Conservation (phyloP, 1,140 invertebrate species). For the Drosophila watanabei region DNA sequence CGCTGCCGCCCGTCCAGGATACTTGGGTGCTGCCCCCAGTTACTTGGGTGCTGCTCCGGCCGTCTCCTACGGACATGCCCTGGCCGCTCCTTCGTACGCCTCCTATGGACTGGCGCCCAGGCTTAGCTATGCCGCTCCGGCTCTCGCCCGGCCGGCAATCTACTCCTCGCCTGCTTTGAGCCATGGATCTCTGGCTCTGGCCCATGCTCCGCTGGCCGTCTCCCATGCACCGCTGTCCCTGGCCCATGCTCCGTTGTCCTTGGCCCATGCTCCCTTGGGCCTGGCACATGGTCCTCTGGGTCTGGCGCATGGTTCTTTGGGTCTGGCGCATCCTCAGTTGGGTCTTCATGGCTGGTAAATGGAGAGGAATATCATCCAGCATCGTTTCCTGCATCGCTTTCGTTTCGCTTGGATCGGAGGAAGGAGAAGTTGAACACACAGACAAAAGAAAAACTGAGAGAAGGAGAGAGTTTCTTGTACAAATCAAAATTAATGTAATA, state of each 20-base stretch:
- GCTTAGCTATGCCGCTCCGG: slow-evolving; percentile 57
- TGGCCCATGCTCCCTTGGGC: slow-evolving; percentile 30
- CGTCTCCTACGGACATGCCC: slow-evolving; percentile 45
- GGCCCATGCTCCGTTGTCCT: slow-evolving; percentile 30
- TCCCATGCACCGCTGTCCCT: slow-evolving; percentile 15
- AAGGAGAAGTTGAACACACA: not conserved
- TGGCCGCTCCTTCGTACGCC: slow-evolving; percentile 46
- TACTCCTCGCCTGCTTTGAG: slow-evolving; percentile 45
- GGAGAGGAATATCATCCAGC: not conserved
- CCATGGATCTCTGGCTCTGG: slow-evolving; percentile 59
- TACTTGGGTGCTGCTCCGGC: slow-evolving; percentile 47
- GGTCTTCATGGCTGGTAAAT: slow-evolving; percentile 75
- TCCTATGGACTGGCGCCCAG: slow-evolving; percentile 55
- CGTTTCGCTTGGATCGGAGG: slow-evolving; percentile 25
- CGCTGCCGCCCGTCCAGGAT: slow-evolving; percentile 75
- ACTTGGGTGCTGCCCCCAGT: slow-evolving; percentile 62
- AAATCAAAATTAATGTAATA: slow-evolving; percentile 8
- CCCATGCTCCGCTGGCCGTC: slow-evolving; percentile 16
- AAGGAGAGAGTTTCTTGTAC: slow-evolving; percentile 8
- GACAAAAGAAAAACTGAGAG: not conserved
- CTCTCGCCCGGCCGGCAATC: slow-evolving; percentile 39
- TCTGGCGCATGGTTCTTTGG: slow-evolving; percentile 46
- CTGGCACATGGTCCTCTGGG: slow-evolving; percentile 52
- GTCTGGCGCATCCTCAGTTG: slow-evolving; percentile 57
- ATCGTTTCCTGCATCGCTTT: slow-evolving; percentile 34